Base-by-base conservation (phyloP, 1,140 invertebrate species). In the Phymorhynchus buccinoides region DNA sequence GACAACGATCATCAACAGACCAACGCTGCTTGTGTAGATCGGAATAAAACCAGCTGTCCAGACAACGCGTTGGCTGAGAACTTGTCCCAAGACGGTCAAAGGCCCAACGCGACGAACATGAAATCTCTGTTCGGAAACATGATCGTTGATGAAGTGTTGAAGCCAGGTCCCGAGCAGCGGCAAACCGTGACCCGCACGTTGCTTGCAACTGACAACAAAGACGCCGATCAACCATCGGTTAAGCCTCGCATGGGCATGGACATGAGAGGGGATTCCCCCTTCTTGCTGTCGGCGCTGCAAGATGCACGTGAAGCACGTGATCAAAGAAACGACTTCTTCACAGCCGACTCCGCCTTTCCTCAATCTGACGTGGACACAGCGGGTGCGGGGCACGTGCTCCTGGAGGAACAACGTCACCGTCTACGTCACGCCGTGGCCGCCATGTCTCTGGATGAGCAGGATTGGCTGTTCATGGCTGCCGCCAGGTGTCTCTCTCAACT, bases 381-480 rank as follows among this genome's bases (percentile, higher is more conserved):
- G 2, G n/a, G 37, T 6, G 44, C 32, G 44, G 41, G 41, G 12
- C 30, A 52, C 32, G 32, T 35, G 79, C 30, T 32, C 32, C 18
- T 35, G 79, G 48, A n/a, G 79, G 79, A 32, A 32, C 56, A 82
- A 37, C 35, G n/a, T 52, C 30, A 18, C 12, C 48, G 80, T 48
- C 30, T 82, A 12, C 80, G 80, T 30, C 32, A 82, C 35, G 56
- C 56, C 3, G 0, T 68, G 56, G 1, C 30, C 32, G 16, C 30
- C 12, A 30, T 82, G 52, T 82, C 80, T 32, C 66, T 82, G 80
- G 80, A 82, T 32, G 80, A 82, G 18, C 80, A 82, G 27, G 80
- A 82, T 37, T 82, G 80, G 80, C 52, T 82, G 0, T 82, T 82
- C 80, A 37, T 82, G 48, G 80, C 80, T 16, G 80, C 80, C 80